Conservation (phyloP, 2,888 invertebrate species). For the Harmothoe impar region DNA sequence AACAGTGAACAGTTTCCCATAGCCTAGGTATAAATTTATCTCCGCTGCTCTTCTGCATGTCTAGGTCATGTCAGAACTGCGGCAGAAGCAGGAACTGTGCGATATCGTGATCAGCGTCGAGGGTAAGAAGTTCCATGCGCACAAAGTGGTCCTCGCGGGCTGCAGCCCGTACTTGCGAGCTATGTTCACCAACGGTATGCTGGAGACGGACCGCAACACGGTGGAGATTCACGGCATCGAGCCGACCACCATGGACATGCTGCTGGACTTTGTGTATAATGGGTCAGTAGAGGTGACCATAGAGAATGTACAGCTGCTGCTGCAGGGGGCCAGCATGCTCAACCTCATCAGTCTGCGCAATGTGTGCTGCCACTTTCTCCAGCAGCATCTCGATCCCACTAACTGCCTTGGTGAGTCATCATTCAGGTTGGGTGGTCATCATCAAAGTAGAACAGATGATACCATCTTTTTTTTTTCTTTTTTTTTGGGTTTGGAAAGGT, state of each 20-base stretch:
- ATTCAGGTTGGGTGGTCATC: too few relatives aligned
- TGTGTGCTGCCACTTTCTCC: slow-evolving; percentile 80
- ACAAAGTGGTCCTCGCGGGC: slow-evolving; percentile 80
- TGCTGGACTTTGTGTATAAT: slow-evolving; percentile 82
- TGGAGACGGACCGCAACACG: slow-evolving; percentile 77
- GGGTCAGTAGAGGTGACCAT: slow-evolving; percentile 79
- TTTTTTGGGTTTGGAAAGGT: too few relatives aligned
- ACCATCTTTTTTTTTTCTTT: too few relatives aligned
- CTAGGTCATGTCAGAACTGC: slow-evolving; percentile 79
- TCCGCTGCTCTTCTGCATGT: background rate
- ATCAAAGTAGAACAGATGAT: too few relatives aligned
- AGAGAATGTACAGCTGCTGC: slow-evolving; percentile 80
- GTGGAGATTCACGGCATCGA: slow-evolving; percentile 81
- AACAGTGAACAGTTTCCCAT: too few relatives aligned
- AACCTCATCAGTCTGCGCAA: slow-evolving; percentile 77
- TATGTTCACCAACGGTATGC: slow-evolving; percentile 82
- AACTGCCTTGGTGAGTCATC: slow-evolving; percentile 79
- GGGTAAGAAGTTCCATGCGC: slow-evolving; percentile 78
- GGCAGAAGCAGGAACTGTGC: slow-evolving; percentile 76
- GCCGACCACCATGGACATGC: slow-evolving; percentile 77
- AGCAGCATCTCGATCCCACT: slow-evolving; percentile 79
- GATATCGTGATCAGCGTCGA: slow-evolving; percentile 79
- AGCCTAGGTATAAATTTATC: too few relatives aligned
- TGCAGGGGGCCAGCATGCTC: slow-evolving; percentile 81
- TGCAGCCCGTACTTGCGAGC: slow-evolving; percentile 81